Percentiles rank a stretch among this genome's conserved stretches.
These are phyloP conservation scores for Turritopsis dohrnii DNA, from an alignment of 30 jellyfish, hydroid and myxozoan species.

Conservation along the genomic window DNA sequence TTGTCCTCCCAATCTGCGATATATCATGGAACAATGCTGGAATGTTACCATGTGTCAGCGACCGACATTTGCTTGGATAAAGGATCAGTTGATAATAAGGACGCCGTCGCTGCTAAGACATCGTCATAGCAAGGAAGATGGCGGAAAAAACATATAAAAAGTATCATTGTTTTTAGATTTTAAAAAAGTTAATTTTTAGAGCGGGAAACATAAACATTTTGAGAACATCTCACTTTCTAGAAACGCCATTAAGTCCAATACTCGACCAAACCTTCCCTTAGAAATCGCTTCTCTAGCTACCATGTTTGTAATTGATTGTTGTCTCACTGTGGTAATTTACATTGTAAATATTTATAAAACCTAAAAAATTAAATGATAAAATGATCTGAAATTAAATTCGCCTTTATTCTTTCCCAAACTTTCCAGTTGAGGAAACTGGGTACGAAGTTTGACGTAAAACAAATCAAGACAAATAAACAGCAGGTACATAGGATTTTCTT, in stretches of 20 bases:
- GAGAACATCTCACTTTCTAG: too few relatives aligned
- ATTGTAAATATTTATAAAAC: neutral
- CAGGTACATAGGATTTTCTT: too few relatives aligned
- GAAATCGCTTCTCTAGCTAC: too few relatives aligned
- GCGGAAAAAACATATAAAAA: neutral
- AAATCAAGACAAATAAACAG: too few relatives aligned
- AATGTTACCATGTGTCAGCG: neutral
- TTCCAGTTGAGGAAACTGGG: too few relatives aligned
- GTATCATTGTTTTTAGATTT: neutral
- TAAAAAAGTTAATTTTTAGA: neutral
- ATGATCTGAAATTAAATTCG: neutral
- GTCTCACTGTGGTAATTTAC: neutral
- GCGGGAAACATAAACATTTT: too few relatives aligned
- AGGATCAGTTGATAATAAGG: neutral
- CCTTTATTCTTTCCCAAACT: neutral
- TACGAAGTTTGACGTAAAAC: too few relatives aligned
- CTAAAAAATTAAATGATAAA: neutral
- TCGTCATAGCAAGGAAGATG: neutral
- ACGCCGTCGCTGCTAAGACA: conserved; percentile 1
- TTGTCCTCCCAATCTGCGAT: conserved; percentile 37
- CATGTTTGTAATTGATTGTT: too few relatives aligned
- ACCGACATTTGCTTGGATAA: neutral
- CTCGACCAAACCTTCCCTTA: too few relatives aligned
- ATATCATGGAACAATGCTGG: conserved; percentile 31
- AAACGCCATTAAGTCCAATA: too few relatives aligned